Percentiles rank a stretch among this genome's conserved stretches.
phyloP scores from a whole-genome alignment of 2,113 vertebrate species.

The Porphyrio hochstetteri region DNA sequence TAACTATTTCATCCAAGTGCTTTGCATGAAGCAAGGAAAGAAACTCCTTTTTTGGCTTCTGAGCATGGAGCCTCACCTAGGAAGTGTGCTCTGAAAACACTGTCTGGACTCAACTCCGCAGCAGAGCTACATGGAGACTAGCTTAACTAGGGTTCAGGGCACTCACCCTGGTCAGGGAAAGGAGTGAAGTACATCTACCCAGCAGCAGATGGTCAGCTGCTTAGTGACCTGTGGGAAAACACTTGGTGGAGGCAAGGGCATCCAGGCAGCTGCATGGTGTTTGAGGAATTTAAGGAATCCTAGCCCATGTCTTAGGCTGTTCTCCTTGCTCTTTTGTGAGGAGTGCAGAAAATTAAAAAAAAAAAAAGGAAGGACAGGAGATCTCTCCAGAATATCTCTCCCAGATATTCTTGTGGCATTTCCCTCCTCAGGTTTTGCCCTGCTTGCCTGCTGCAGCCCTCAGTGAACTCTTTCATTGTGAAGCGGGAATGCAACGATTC shows the following conservation, averaged over 20 bases:
- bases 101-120: not conserved
- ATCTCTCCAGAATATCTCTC: not conserved
- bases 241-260: slow-evolving; percentile 16
- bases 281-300: slow-evolving; percentile 55
- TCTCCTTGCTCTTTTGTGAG: not conserved
- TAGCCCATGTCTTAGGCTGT: not conserved
- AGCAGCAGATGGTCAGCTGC: slow-evolving; percentile 43
- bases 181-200: not conserved
- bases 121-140: slow-evolving; percentile 10
- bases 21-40: not conserved
- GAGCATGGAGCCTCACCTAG: not conserved
- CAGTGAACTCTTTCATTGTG: not conserved
- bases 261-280: slow-evolving; percentile 38
- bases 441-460: not conserved
- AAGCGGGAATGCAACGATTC: not conserved
- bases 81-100: slow-evolving; percentile 21
- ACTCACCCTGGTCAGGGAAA: not conserved
- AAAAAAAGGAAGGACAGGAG: not conserved
- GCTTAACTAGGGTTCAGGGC: slow-evolving; percentile 13
- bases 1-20: not conserved
- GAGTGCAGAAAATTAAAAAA: not conserved
- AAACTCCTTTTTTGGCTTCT: not conserved
- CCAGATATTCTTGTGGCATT: not conserved
- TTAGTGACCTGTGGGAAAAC: slow-evolving; percentile 54
- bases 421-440: not conserved